Conservation (phyloP, 2,888 invertebrate species). For the Drosophila melanosoma region DNA sequence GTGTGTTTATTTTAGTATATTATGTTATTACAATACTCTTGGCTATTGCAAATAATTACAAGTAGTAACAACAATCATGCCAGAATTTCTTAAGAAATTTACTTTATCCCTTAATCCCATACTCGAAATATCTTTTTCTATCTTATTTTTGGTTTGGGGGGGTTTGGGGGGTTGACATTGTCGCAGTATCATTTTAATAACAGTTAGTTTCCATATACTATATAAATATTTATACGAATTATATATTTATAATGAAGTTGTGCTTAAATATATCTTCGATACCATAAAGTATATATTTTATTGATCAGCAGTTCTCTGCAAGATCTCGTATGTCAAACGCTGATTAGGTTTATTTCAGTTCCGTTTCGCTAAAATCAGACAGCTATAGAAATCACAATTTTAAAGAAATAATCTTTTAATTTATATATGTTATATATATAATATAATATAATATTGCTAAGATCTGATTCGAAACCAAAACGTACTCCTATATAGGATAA, state of each 20-base stretch:
- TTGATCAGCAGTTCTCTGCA: too few species aligned
- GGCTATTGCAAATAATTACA: background rate
- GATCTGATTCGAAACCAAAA: background rate
- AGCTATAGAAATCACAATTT: background rate
- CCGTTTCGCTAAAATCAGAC: too few species aligned
- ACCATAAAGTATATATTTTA: too few species aligned
- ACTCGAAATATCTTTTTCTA: slow-evolving; percentile 6
- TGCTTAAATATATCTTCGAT: too few species aligned
- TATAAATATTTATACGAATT: background rate
- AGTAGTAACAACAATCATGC: background rate
- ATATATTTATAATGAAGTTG: background rate
- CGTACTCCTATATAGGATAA: background rate
- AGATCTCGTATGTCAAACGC: background rate
- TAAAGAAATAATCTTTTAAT: background rate
- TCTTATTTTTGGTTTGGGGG: background rate
- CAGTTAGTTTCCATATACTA: background rate
- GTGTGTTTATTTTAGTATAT: background rate
- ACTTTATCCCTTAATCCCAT: background rate
- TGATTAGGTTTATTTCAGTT: background rate
- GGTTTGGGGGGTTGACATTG: too few species aligned
- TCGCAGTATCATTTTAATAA: slow-evolving; percentile 19
- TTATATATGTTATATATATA: background rate
- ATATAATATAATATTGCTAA: background rate
- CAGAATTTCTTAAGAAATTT: background rate
- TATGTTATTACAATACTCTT: background rate